A percentile compares a stretch with the other conserved stretches of the same genome.
phyloP scores from a whole-genome alignment of 2,888 invertebrate species.

The Chrysina gloriosa region DNA sequence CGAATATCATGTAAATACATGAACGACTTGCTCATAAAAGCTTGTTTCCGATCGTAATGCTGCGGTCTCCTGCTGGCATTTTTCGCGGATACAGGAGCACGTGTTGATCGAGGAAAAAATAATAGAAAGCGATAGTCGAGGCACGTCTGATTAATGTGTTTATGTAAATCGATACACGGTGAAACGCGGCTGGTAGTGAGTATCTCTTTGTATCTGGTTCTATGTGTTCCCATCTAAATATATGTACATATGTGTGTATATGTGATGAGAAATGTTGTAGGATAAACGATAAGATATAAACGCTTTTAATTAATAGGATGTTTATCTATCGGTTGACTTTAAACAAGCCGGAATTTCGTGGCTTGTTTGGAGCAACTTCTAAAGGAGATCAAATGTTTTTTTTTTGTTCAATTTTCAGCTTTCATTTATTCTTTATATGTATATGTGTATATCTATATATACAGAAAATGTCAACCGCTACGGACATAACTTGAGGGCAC shows the following conservation, averaged over 20 bases:
- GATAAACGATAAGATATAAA: neutral
- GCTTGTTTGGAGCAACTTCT: too few species aligned
- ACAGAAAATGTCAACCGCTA: too few species aligned
- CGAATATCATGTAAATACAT: too few species aligned
- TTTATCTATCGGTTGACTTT: slow-evolving; percentile 1
- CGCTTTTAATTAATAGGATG: slow-evolving; percentile 8
- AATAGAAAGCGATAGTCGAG: slow-evolving; percentile 40
- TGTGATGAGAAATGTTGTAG: neutral
- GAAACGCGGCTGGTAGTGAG: slow-evolving; percentile 28
- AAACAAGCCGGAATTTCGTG: neutral
- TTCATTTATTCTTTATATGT: too few species aligned
- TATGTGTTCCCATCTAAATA: too few species aligned
- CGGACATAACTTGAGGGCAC: too few species aligned
- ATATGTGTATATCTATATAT: too few species aligned
- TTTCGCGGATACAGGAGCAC: slow-evolving; percentile 22
- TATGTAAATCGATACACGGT: slow-evolving; percentile 35
- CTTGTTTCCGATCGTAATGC: neutral
- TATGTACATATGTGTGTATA: neutral
- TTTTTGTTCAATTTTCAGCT: too few species aligned
- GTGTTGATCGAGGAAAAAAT: slow-evolving; percentile 30
- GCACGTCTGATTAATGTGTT: slow-evolving; percentile 39
- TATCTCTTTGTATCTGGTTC: neutral
- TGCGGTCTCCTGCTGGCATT: neutral
- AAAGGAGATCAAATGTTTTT: too few species aligned
- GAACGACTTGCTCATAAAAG: too few species aligned